Conservation (phyloP, 2,888 invertebrate species). For the Prenolepis imparis region DNA sequence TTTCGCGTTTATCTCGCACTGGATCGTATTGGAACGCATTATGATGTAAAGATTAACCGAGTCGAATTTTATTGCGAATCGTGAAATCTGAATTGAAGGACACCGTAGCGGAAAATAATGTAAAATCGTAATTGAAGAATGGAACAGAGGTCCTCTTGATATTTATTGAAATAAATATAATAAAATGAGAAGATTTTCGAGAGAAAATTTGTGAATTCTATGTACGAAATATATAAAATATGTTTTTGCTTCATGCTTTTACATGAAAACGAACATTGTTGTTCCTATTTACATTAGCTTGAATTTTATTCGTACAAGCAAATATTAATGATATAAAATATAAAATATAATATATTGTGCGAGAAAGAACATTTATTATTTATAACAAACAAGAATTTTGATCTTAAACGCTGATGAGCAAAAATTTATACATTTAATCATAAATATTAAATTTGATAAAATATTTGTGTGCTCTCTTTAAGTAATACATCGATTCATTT, state of each 20-base stretch:
- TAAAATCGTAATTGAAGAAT: background rate
- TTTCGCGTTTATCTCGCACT: background rate
- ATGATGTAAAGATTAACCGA: slow-evolving; percentile 20
- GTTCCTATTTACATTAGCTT: background rate
- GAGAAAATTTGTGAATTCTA: background rate
- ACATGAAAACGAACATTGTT: background rate
- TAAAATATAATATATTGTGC: background rate
- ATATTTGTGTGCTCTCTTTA: background rate
- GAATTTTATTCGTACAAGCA: background rate
- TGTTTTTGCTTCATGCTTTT: slow-evolving; percentile 21
- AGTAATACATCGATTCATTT: too few relatives aligned
- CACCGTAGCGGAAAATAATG: background rate
- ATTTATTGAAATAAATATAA: slow-evolving; percentile 7
- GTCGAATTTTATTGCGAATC: slow-evolving; percentile 1
- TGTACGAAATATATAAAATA: background rate
- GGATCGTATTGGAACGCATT: background rate
- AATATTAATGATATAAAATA: slow-evolving; percentile 16
- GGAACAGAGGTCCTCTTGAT: background rate
- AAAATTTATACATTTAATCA: background rate
- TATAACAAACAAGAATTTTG: background rate
- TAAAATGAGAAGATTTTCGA: background rate
- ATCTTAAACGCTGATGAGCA: background rate
- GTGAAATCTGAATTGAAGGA: slow-evolving; percentile 3
- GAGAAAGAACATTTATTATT: slow-evolving; percentile 3
- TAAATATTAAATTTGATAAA: background rate